Percentiles rank a stretch among this genome's conserved stretches.
Conservation (phyloP, 2,113 vertebrate species). For the Mionectes macconnelli region DNA sequence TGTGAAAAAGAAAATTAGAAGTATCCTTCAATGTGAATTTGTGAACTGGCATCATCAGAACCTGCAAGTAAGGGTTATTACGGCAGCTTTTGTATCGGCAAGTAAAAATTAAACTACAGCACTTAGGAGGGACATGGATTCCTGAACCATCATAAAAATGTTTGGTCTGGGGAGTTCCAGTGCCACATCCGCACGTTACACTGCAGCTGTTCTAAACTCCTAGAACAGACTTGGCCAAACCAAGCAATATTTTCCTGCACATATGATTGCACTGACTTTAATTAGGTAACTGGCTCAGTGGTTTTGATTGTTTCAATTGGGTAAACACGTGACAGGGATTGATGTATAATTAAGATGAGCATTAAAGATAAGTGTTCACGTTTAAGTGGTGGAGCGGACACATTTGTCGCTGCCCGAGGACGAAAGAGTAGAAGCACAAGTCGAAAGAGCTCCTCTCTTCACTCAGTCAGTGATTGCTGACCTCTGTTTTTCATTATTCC, state of each 20-base stretch:
- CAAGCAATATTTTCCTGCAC: background rate
- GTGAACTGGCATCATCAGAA: background rate
- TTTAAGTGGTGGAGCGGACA: background rate
- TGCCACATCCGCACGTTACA: accelerated
- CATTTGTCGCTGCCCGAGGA: background rate
- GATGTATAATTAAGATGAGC: constrained; percentile 27
- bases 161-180: background rate
- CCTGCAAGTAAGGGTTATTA: background rate
- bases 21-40: background rate
- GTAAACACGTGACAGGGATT: background rate
- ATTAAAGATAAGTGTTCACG: background rate
- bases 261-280: background rate
- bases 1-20: background rate
- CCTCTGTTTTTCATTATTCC: constrained; percentile 57
- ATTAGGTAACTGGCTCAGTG: background rate
- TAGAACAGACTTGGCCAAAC: background rate
- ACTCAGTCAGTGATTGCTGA: background rate
- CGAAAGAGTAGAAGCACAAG: background rate
- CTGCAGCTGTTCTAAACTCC: background rate
- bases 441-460: background rate
- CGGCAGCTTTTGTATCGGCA: background rate
- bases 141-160: background rate
- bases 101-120: accelerated
- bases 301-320: constrained; percentile 27
- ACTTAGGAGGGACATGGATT: background rate